Percentiles rank a stretch among this genome's conserved stretches.
Evolutionary conservation across 1,140 invertebrate genomes (phyloP).

Genomic region (Drosophila ohnishii): DNA sequence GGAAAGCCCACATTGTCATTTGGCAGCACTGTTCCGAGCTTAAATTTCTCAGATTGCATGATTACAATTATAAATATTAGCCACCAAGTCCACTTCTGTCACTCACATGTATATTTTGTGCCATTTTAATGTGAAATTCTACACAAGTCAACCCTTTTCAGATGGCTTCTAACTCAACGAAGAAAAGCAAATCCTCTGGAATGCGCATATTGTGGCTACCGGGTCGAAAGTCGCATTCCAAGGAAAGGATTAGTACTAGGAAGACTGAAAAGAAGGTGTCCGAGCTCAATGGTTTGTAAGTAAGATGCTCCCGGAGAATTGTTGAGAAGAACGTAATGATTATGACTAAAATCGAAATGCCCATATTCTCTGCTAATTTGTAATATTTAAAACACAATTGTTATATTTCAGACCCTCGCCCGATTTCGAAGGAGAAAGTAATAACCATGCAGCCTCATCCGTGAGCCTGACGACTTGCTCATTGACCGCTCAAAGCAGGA

Average conservation of each 20-base stretch:
- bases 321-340: too few species aligned
- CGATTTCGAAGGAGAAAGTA: conserved; percentile 7
- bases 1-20: too few species aligned
- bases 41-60: neutral
- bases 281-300: conserved; percentile 73
- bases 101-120: conserved; percentile 16
- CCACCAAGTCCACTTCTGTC: neutral
- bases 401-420: conserved; percentile 43
- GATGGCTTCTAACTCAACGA: conserved; percentile 66
- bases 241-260: conserved; percentile 64
- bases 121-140: conserved; percentile 18
- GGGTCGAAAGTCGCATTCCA: conserved; percentile 69
- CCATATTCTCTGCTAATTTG: too few species aligned
- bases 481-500: conserved; percentile 18
- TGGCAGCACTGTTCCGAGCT: neutral
- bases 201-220: conserved; percentile 77
- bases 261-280: conserved; percentile 71
- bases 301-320: conserved; percentile 3
- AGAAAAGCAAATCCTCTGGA: conserved; percentile 70
- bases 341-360: neutral
- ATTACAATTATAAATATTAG: neutral
- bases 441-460: conserved; percentile 45
- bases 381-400: neutral
- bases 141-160: conserved; percentile 49
- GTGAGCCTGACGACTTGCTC: conserved; percentile 56